phyloP scores from a whole-genome alignment of 2,888 invertebrate species.

The Drosophila neotestacea region DNA sequence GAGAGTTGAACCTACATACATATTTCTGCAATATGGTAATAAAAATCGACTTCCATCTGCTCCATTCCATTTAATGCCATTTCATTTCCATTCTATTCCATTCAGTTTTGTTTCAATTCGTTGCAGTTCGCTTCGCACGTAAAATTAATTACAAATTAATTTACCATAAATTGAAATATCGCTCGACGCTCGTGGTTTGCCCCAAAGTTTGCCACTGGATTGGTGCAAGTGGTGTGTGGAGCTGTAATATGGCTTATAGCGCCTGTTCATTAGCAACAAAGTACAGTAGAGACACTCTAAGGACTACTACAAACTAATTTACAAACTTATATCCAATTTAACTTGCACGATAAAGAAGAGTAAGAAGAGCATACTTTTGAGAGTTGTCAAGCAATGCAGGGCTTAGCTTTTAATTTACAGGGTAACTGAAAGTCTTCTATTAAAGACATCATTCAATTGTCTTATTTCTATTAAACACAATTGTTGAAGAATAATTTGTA shows the following conservation, averaged over 20 bases:
- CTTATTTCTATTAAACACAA: background rate
- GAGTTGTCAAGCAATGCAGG: background rate
- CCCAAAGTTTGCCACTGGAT: conserved; percentile 28
- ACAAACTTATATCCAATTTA: background rate
- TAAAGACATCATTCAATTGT: too few relatives aligned
- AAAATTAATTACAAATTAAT: conserved; percentile 83
- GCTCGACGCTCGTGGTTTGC: conserved; percentile 35
- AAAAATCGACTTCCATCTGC: conserved; percentile 21
- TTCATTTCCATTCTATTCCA: conserved; percentile 10
- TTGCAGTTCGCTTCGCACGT: conserved; percentile 27
- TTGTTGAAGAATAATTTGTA: background rate
- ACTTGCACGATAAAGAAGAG: background rate
- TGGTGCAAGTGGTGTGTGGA: conserved; percentile 6
- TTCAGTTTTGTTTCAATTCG: conserved; percentile 6
- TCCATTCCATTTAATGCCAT: conserved; percentile 18
- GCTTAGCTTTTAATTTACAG: too few relatives aligned
- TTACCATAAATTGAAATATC: conserved; percentile 76
- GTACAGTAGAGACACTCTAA: conserved; percentile 7
- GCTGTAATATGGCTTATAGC: background rate
- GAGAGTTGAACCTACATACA: conserved; percentile 4
- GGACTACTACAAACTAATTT: background rate
- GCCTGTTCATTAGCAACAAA: conserved; percentile 49
- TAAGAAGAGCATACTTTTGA: background rate
- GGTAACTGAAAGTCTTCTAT: too few relatives aligned
- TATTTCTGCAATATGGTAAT: conserved; percentile 34